Base-by-base conservation (phyloP, 2,113 vertebrate species). In the Halichoeres trimaculatus region DNA sequence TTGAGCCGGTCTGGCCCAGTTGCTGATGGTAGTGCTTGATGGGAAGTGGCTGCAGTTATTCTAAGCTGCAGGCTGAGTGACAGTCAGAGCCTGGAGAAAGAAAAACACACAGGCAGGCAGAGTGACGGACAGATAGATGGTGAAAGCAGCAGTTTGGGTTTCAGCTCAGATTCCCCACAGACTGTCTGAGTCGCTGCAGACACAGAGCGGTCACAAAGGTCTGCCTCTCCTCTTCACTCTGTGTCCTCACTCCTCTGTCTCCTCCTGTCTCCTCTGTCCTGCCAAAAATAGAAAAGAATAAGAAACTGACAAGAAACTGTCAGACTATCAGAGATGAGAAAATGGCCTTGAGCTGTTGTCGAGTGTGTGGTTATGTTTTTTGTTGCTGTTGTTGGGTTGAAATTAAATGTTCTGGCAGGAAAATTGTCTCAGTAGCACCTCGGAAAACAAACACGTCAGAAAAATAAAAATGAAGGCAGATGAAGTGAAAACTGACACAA, bases 181-280 rank as follows among this genome's bases (percentile, higher is more conserved):
- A 71, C 61, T 45, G 64, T 67, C 30, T 47, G 51, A 54, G 66
- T 70, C 64, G 64, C 35, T 23, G 43, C 51, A 69, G 57, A 53
- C 48, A 34, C 26, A 24, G 34, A 34, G 73, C 1, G 47, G 62
- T 54, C 70, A 78, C 54, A 57, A 11, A 59, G 40, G 65, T 58
- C 22, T 1, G 1, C n/a, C 20, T 58, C 35, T 13, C 40, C 50
- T 48, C 38, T 47, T 20, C 13, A 14, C 13, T 48, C 38, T 34
- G 51, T 40, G 65, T 55, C 35, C 14, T 0, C 11, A 24, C 17
- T 48, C 40, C 19, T 62, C 48, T 24, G 43, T 45, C 17, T 48
- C 40, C 23, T 62, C 48, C 48, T 24, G 43, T 45, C 43, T 45
- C 43, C 17, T 19, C 43, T 19, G 43, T 19, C 16, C 14, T 45